Evolutionary conservation across 2,797 vertebrate genomes (phyloP).

Genomic region (Lacerta agilis): DNA sequence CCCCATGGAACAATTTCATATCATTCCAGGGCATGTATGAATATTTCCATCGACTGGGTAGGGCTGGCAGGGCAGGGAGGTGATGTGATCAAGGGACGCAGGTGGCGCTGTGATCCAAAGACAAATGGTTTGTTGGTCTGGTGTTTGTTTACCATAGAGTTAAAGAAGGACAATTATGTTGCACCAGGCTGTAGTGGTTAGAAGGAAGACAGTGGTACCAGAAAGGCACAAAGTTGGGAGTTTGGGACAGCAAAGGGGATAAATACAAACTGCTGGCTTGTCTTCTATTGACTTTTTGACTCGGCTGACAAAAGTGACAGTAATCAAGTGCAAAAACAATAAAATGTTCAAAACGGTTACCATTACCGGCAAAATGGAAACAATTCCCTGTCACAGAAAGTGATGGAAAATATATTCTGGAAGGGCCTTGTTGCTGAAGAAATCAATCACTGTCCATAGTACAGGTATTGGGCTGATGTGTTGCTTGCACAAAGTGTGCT

Average conservation of each 20-base stretch:
- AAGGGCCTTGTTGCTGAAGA: neutral
- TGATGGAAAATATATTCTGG: conserved; percentile 33
- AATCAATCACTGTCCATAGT: conserved; percentile 22
- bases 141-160: neutral
- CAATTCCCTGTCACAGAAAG: conserved; percentile 19
- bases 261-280: neutral
- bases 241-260: neutral
- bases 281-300: neutral
- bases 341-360: conserved; percentile 30
- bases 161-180: neutral
- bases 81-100: neutral
- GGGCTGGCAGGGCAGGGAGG: neutral
- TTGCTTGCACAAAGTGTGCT: conserved; percentile 18
- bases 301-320: conserved; percentile 24
- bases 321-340: conserved; percentile 28
- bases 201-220: neutral
- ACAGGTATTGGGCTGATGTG: conserved; percentile 17
- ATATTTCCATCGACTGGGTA: neutral
- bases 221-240: neutral
- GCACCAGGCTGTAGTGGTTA: neutral
- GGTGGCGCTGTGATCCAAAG: too few species aligned
- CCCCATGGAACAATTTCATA: neutral
- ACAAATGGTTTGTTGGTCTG: neutral
- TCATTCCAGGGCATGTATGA: neutral
- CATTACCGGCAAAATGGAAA: conserved; percentile 22